These are phyloP conservation scores for Ceryle rudis DNA, from an alignment of 2,797 vertebrate species.

Conservation along the genomic window DNA sequence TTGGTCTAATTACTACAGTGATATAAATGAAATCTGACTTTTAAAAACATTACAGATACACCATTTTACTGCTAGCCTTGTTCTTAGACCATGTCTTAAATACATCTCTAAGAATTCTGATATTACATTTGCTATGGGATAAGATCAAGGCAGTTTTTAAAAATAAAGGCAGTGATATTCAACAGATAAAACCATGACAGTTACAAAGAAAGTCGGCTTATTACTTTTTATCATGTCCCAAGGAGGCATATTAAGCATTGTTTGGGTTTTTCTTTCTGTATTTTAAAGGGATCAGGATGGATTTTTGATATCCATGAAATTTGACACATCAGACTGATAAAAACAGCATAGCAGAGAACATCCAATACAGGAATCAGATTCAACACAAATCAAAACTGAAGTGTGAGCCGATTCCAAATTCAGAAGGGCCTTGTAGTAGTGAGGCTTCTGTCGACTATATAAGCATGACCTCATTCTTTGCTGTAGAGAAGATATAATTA, in stretches of 20 bases:
- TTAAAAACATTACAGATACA: neutral
- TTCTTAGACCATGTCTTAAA: neutral
- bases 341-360: neutral
- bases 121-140: neutral
- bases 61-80: neutral
- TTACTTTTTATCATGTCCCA: neutral
- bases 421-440: neutral
- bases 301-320: constrained; percentile 16
- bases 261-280: neutral
- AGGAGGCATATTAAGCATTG: neutral
- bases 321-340: constrained; percentile 1
- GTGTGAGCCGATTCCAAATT: constrained; percentile 4
- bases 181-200: neutral
- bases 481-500: neutral
- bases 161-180: neutral
- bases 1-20: neutral
- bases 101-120: neutral
- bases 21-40: neutral
- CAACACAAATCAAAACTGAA: constrained; percentile 15
- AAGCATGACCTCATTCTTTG: constrained; percentile 11
- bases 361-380: constrained; percentile 5
- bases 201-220: neutral
- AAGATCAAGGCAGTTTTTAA: neutral
- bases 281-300: neutral
- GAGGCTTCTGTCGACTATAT: neutral